Evolutionary conservation across 2,113 vertebrate genomes (phyloP).

Genomic region (Cettia cetti): DNA sequence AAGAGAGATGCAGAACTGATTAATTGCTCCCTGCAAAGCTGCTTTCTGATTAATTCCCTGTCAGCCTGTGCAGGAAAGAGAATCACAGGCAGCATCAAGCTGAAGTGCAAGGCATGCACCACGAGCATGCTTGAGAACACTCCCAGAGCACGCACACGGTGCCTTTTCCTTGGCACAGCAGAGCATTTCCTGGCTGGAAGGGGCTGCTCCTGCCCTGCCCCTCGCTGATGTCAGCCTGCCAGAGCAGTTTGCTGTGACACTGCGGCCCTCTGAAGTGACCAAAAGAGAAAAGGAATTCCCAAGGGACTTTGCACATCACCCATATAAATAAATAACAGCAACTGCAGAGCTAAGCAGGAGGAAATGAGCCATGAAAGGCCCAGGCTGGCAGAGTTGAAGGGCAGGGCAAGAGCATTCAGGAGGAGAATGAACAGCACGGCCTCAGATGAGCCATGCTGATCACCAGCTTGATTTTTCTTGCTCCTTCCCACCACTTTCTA

Average conservation of each 20-base stretch:
- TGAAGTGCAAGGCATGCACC: background rate
- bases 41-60: background rate
- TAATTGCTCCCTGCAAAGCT: background rate
- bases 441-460: background rate
- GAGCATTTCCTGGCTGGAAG: background rate
- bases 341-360: conserved; percentile 41
- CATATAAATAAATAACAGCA: conserved; percentile 45
- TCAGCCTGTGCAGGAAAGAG: background rate
- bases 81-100: background rate
- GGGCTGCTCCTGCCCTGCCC: background rate
- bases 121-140: background rate
- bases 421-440: background rate
- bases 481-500: background rate
- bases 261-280: background rate
- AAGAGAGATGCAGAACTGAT: background rate
- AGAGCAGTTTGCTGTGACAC: background rate
- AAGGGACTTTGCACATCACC: background rate
- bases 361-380: conserved; percentile 43
- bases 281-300: conserved; percentile 37
- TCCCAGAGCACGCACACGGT: fast-evolving
- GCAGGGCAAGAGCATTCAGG: conserved; percentile 38
- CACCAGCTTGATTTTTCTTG: background rate
- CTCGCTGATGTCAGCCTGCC: background rate
- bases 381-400: conserved; percentile 53
- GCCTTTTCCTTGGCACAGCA: background rate